Percentiles rank a stretch among this genome's conserved stretches.
Conservation (phyloP, 2,113 vertebrate species). For the Etheostoma spectabile region DNA sequence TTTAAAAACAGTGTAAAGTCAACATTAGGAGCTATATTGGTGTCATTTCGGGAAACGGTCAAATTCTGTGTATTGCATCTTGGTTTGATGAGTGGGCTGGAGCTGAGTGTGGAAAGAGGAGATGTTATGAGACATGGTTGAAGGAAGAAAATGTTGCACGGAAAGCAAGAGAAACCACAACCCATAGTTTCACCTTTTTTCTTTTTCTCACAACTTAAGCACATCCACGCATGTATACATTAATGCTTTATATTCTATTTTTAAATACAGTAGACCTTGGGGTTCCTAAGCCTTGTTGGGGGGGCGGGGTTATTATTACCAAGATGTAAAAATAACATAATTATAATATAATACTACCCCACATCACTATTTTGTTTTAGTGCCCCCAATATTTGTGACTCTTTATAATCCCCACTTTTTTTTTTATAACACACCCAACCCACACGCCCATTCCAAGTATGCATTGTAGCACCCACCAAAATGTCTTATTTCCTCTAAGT, state of each 20-base stretch:
- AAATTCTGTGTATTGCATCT: not conserved
- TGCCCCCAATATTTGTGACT: no score
- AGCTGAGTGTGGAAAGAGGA: not conserved
- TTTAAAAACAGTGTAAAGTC: not conserved
- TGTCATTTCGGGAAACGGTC: not conserved
- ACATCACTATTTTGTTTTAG: no score
- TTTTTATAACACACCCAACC: not conserved
- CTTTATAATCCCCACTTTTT: not conserved
- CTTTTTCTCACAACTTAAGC: no score
- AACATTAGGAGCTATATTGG: not conserved
- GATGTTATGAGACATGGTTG: not conserved
- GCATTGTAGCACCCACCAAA: no score
- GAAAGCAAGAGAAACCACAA: not conserved
- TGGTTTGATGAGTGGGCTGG: not conserved
- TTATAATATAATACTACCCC: no score
- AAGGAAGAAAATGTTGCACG: not conserved
- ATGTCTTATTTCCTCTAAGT: no score
- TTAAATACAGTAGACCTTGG: not conserved
- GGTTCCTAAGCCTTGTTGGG: not conserved
- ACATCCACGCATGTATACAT: no score
- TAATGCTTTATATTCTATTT: no score
- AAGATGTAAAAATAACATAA: no score
- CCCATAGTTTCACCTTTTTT: not conserved
- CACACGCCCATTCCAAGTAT: no score
- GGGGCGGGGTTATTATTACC: no score